A percentile compares a stretch with the other conserved stretches of the same genome.
phyloP scores from a whole-genome alignment of 2,888 invertebrate species.

The Diaperis boleti region DNA sequence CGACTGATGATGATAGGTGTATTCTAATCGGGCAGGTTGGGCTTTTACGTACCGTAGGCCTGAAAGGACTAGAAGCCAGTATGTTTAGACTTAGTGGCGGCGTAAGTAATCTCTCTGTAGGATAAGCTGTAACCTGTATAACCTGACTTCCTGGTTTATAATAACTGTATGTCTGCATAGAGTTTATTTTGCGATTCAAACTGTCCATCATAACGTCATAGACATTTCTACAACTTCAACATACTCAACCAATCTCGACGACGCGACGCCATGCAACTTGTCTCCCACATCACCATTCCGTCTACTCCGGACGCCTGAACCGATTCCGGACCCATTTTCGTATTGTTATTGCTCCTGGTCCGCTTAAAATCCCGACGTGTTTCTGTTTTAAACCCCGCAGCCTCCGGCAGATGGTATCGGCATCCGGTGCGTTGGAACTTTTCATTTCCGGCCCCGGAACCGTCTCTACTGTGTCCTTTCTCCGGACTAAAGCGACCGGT shows the following conservation, averaged over 20 bases:
- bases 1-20: too few species aligned
- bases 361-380: conserved; percentile 16
- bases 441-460: conserved; percentile 33
- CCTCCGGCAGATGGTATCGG: conserved; percentile 27
- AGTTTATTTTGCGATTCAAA: too few species aligned
- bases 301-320: conserved; percentile 2
- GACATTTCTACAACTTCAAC: too few species aligned
- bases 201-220: too few species aligned
- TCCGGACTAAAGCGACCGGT: conserved; percentile 43
- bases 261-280: background rate
- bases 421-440: conserved; percentile 32
- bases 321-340: conserved; percentile 15
- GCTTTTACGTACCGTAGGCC: too few species aligned
- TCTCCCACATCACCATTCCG: background rate
- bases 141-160: too few species aligned
- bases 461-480: conserved; percentile 29
- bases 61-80: too few species aligned
- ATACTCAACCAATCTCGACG: background rate
- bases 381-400: conserved; percentile 28
- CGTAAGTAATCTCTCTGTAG: too few species aligned
- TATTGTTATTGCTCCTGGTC: conserved; percentile 28
- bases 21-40: too few species aligned
- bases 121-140: too few species aligned
- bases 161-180: too few species aligned
- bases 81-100: too few species aligned